Percentiles rank a stretch among this genome's conserved stretches.
These are phyloP conservation scores for Columba livia DNA, from an alignment of 2,113 vertebrate genomes.

Conservation along the genomic window DNA sequence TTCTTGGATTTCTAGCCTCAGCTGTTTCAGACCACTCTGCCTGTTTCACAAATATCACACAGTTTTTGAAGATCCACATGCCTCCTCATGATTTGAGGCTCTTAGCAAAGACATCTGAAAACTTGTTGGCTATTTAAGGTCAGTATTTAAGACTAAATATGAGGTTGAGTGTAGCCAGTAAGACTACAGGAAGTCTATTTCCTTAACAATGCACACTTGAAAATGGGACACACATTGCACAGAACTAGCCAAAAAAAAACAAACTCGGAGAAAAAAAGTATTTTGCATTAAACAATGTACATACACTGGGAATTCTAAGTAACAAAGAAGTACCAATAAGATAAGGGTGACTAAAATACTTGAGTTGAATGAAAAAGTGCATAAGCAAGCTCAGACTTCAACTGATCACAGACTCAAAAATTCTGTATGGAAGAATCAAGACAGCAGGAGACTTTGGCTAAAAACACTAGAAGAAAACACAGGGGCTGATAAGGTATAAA, in stretches of 20 bases:
- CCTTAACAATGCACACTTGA: neutral
- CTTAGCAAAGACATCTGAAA: neutral
- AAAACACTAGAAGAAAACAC: neutral
- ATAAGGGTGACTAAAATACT: neutral
- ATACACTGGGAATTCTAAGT: neutral
- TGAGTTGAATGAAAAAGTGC: neutral
- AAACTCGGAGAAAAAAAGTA: neutral
- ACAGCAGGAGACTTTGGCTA: neutral
- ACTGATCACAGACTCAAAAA: neutral
- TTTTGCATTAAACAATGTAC: neutral
- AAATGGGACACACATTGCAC: neutral
- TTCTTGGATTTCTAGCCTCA: neutral
- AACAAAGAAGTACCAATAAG: neutral
- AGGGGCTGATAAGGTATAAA: neutral
- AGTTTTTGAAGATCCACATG: neutral
- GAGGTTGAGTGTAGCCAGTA: rapidly evolving
- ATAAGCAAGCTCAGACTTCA: neutral
- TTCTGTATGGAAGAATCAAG: neutral
- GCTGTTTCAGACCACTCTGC: neutral
- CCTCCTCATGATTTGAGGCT: neutral
- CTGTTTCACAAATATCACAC: neutral
- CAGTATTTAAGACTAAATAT: neutral
- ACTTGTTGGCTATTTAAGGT: neutral
- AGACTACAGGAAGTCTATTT: neutral
- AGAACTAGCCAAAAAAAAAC: neutral